Percentiles rank a stretch among this genome's conserved stretches.
These are phyloP conservation scores for Nerophis lumbriciformis DNA, from an alignment of 2,113 vertebrate species.

Conservation along the genomic window DNA sequence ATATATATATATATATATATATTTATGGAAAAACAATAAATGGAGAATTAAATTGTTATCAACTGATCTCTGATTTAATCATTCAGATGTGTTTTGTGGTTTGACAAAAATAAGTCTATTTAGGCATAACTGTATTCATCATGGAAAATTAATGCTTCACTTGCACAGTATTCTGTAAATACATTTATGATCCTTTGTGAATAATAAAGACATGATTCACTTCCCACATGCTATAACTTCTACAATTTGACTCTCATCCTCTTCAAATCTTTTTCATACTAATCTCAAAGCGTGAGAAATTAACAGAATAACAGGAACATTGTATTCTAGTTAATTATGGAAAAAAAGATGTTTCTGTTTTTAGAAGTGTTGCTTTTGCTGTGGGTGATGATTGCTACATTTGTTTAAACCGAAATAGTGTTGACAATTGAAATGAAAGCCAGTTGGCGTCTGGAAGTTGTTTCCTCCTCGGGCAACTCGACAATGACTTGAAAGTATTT, in stretches of 20 bases:
- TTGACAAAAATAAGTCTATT: too few relatives aligned
- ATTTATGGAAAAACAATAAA: too few relatives aligned
- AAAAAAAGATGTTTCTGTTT: neutral
- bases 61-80: too few relatives aligned
- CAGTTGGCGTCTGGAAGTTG: constrained; percentile 12
- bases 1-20: too few relatives aligned
- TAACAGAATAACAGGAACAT: neutral
- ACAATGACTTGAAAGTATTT: neutral
- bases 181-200: neutral
- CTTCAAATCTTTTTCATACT: neutral
- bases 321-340: neutral
- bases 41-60: too few relatives aligned
- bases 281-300: neutral
- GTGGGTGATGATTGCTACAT: neutral
- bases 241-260: too few relatives aligned
- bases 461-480: neutral
- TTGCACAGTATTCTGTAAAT: neutral
- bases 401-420: neutral
- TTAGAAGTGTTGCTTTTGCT: neutral
- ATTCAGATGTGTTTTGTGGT: too few relatives aligned
- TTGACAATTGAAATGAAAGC: neutral
- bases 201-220: too few relatives aligned
- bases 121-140: neutral
- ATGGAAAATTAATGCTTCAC: neutral
- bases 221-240: too few relatives aligned